Conservation (phyloP, 2,888 invertebrate species). For the Gastrophysa polygoni region DNA sequence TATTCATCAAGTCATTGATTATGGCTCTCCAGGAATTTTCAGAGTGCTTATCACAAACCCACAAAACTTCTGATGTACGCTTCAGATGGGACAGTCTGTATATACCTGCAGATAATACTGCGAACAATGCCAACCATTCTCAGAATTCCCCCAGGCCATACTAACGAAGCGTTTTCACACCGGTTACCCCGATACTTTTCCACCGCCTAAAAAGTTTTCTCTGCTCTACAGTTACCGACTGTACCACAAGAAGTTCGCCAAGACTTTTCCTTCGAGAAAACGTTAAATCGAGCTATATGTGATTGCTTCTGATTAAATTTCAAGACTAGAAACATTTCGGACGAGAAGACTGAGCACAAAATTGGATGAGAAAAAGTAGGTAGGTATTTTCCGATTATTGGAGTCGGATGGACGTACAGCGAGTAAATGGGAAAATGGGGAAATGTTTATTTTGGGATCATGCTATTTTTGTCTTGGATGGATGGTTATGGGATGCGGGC, state of each 20-base stretch:
- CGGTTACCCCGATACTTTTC: neutral
- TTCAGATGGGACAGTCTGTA: neutral
- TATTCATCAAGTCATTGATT: no score
- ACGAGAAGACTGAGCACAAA: neutral
- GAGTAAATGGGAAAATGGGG: no score
- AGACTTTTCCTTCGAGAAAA: neutral
- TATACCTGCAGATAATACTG: neutral
- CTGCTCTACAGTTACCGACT: neutral
- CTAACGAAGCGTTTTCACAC: neutral
- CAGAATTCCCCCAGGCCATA: neutral
- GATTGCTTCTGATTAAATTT: conserved; percentile 1
- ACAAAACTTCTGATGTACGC: neutral
- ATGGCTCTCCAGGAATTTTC: no score
- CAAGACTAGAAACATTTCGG: neutral
- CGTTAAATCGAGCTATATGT: neutral
- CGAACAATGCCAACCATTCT: neutral
- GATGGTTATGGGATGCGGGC: neutral
- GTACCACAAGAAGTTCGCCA: neutral
- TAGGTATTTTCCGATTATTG: neutral
- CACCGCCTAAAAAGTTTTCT: neutral
- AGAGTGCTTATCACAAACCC: no score
- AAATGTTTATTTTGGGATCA: neutral
- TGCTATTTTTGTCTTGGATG: neutral
- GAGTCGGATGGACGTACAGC: neutral
- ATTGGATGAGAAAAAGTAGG: neutral